A percentile compares a stretch with the other conserved stretches of the same genome.
These are phyloP conservation scores for Eristalis intricaria DNA, from an alignment of 2,888 invertebrate species.

Conservation along the genomic window DNA sequence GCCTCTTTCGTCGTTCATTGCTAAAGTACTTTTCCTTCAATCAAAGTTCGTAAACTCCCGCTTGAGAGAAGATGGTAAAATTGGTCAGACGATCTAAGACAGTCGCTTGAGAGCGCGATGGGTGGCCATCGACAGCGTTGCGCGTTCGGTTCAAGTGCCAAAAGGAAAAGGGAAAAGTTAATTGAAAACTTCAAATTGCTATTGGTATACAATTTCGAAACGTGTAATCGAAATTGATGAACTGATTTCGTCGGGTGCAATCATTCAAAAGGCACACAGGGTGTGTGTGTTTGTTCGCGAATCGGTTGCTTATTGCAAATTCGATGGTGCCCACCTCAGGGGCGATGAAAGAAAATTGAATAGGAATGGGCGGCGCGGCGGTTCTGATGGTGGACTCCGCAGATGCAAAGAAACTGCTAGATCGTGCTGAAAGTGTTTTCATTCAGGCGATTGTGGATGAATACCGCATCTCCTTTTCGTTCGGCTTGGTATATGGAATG, in stretches of 20 bases:
- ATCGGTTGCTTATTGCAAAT: constrained; percentile 22
- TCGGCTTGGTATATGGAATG: no score
- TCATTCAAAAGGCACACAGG: neutral
- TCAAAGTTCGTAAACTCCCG: constrained; percentile 41
- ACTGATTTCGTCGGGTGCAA: constrained; percentile 46
- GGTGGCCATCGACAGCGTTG: neutral
- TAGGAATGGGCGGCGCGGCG: neutral
- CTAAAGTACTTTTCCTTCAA: constrained; percentile 14
- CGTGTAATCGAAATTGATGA: constrained; percentile 65
- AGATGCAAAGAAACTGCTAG: no score
- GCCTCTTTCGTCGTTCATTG: neutral
- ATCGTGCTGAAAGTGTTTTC: no score
- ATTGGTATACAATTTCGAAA: constrained; percentile 65
- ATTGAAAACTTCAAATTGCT: constrained; percentile 70
- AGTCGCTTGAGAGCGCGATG: neutral
- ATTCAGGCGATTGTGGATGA: no score
- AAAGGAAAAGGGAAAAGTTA: constrained; percentile 46
- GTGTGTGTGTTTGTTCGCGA: neutral
- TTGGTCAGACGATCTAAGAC: constrained; percentile 31
- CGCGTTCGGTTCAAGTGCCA: constrained; percentile 15
- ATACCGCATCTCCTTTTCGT: no score
- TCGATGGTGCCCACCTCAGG: neutral
- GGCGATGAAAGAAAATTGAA: constrained; percentile 3
- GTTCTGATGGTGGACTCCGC: neutral
- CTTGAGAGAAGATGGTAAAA: neutral